Percentiles rank a stretch among this genome's conserved stretches.
Conservation (phyloP, 2,113 vertebrate species). For the Forbesichthys papilliferus region DNA sequence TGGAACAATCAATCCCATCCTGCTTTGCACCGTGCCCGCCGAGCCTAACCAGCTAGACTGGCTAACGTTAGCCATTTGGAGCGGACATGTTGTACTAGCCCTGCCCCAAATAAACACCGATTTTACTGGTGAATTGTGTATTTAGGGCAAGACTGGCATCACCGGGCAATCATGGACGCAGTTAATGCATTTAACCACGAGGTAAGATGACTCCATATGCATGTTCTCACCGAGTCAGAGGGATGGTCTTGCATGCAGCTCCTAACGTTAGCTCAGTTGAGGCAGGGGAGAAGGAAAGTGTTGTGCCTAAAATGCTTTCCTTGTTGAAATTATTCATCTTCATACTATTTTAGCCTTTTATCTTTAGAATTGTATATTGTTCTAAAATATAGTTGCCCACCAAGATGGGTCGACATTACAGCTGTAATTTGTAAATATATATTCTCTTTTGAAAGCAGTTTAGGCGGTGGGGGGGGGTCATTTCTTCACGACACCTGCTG, state of each 20-base stretch:
- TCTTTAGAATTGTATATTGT: no score
- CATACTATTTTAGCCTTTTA: no score
- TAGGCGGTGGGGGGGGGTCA: no score
- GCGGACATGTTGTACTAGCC: slow-evolving; percentile 82
- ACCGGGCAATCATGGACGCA: slow-evolving; percentile 81
- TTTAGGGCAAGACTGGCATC: slow-evolving; percentile 23
- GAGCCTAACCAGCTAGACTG: slow-evolving; percentile 63
- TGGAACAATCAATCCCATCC: slow-evolving; percentile 61
- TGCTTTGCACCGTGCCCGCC: slow-evolving; percentile 68
- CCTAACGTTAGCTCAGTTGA: slow-evolving; percentile 9
- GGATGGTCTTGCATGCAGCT: slow-evolving; percentile 40
- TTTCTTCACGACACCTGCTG: no score
- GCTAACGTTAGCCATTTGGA: slow-evolving; percentile 62
- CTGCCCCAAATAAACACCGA: slow-evolving; percentile 61
- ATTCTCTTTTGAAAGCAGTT: no score
- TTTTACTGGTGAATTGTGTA: slow-evolving; percentile 45
- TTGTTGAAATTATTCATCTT: no score
- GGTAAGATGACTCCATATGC: slow-evolving; percentile 69
- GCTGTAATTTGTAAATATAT: no score
- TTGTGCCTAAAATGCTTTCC: no score
- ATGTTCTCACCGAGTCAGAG: slow-evolving; percentile 24
- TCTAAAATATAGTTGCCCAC: no score
- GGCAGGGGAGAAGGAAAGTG: slow-evolving; percentile 33
- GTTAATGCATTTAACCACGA: slow-evolving; percentile 90
- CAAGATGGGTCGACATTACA: no score